Base-by-base conservation (phyloP, 1,140 invertebrate genomes). In the Camponotus floridanus region DNA sequence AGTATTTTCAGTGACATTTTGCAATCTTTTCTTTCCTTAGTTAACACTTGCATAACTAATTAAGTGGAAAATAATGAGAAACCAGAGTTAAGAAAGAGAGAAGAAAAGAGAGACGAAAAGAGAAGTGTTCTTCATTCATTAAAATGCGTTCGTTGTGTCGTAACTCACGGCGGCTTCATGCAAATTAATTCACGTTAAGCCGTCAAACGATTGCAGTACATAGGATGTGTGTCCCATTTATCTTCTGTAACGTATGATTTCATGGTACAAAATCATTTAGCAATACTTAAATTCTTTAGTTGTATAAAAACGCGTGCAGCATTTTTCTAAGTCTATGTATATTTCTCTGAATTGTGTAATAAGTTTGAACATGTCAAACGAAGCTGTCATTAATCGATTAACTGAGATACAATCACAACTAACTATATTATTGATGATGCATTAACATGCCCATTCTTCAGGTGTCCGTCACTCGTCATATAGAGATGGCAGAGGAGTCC, bases 401-500 rank as follows among this genome's bases (percentile, higher is more conserved):
- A 45, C 45, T 51, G 2, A 33, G 3, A 81, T 61, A 55, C 2
- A 9, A 83, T 39, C 3, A 13, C 21, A n/a, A 62, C 62, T 74
- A 15, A 76, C 5, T 48, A 61, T 61, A 62, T 76, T 84, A 84
- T 74, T 42, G 74, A 33, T 26, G 36, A 81, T 62, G 13, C 36
- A 45, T 71, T 81, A 45, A 61, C 36, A 11, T 42, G 4, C 15
- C 21, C 2, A 13, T 71, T 83, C 48, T 71, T n/a, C 61, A 98
- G 97, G 98, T 79, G 98, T 98, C 3, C 96, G 98, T 85, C 98
- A 98, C 92, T 97, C 98, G 21, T 97, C 97, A 11, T 98, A 98
- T 95, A 96, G 98, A 88, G 98, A 98, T 93, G 97, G 97, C 4
- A 95, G 98, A 70, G 98, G 98, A 31, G 97, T 98, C 21, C 96